Conservation (phyloP, 2,888 invertebrate species). For the Eupithecia centaureata region DNA sequence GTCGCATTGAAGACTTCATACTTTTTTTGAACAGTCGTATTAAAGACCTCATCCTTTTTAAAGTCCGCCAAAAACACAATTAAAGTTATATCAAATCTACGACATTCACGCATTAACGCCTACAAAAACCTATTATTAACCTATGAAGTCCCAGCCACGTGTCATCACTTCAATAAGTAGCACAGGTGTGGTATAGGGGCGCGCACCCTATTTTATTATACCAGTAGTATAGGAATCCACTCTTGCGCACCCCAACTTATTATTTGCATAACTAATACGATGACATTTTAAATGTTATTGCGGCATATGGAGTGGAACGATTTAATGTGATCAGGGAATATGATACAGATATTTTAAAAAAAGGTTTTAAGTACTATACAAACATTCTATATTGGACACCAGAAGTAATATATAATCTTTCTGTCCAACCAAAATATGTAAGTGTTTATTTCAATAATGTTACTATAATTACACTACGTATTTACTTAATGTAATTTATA, state of each 20-base stretch:
- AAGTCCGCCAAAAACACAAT: neutral
- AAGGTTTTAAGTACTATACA: no score
- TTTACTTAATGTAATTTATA: no score
- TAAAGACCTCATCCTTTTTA: no score
- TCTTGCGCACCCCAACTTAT: slow-evolving; percentile 54
- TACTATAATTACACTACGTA: no score
- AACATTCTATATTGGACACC: no score
- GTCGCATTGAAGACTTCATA: no score
- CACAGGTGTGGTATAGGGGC: slow-evolving; percentile 52
- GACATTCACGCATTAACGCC: neutral
- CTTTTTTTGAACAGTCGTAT: no score
- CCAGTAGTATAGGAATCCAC: slow-evolving; percentile 46
- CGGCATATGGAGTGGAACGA: slow-evolving; percentile 61
- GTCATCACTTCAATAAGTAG: slow-evolving; percentile 39
- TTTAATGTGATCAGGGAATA: slow-evolving; percentile 9
- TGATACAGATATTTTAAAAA: neutral
- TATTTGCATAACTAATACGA: slow-evolving; percentile 80
- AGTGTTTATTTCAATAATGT: no score
- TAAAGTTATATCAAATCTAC: slow-evolving; percentile 9
- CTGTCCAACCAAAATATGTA: no score
- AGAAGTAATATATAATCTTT: no score
- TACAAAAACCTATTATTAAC: slow-evolving; percentile 19
- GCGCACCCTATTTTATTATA: slow-evolving; percentile 44
- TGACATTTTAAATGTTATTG: slow-evolving; percentile 67
- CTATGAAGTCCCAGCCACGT: slow-evolving; percentile 46